phyloP scores from a whole-genome alignment of 2,797 vertebrate species.

The Heliangelus exortis region DNA sequence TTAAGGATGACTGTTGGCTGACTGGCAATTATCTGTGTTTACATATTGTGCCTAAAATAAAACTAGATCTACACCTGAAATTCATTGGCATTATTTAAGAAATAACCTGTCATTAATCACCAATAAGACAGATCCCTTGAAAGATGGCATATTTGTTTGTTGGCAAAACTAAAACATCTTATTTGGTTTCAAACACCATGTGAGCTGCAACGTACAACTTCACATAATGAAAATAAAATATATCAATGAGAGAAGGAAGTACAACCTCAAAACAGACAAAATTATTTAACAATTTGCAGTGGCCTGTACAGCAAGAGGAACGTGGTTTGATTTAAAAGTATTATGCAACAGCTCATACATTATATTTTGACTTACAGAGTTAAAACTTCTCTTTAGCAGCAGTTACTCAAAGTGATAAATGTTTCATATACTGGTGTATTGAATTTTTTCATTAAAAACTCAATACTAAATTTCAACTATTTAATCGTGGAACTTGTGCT shows the following conservation, averaged over 20 bases:
- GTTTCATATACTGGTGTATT: neutral
- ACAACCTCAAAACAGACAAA: neutral
- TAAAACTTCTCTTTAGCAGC: neutral
- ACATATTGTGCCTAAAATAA: neutral
- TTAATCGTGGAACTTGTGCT: neutral
- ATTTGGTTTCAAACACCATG: neutral
- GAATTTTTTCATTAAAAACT: neutral
- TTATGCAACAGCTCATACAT: neutral
- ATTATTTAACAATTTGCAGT: neutral
- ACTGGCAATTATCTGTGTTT: neutral
- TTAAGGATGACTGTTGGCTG: neutral
- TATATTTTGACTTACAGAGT: neutral
- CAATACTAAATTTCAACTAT: neutral
- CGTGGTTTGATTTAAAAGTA: rapidly evolving
- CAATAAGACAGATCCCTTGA: neutral
- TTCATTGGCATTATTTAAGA: neutral
- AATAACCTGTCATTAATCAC: neutral
- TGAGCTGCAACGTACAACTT: neutral
- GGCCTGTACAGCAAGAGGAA: neutral
- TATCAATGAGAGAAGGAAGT: neutral
- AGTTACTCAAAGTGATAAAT: neutral
- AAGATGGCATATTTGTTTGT: neutral
- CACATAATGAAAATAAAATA: neutral
- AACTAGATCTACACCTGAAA: neutral
- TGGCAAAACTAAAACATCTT: neutral